These are phyloP conservation scores for Craterocephalus amniculus DNA, from an alignment of 2,797 vertebrate genomes.

Conservation along the genomic window DNA sequence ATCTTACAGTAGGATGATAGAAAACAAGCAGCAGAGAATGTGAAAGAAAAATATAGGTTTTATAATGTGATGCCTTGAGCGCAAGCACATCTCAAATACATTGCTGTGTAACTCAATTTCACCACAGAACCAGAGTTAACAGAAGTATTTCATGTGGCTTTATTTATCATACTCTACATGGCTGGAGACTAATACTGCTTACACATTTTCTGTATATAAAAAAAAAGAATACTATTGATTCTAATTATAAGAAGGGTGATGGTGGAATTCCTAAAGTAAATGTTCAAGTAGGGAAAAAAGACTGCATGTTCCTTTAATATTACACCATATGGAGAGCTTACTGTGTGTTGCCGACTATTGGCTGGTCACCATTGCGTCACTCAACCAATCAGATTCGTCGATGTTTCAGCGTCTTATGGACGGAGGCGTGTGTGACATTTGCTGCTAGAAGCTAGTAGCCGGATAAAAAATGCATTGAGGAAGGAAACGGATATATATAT, in stretches of 20 bases:
- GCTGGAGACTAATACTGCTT: neutral
- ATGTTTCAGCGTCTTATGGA: slow-evolving; percentile 67
- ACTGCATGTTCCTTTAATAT: slow-evolving; percentile 22
- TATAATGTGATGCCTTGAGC: neutral
- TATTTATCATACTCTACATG: neutral
- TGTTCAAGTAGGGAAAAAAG: neutral
- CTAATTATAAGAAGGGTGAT: neutral
- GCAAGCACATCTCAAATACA: neutral
- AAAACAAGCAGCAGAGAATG: neutral
- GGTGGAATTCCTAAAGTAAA: neutral
- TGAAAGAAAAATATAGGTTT: too few relatives aligned
- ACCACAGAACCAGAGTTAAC: neutral
- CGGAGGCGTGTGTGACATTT: slow-evolving; percentile 82
- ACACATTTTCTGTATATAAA: neutral
- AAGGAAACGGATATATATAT: slow-evolving; percentile 17
- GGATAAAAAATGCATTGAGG: slow-evolving; percentile 33
- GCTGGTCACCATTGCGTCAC: slow-evolving; percentile 2
- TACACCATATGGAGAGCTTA: neutral
- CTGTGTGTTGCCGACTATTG: slow-evolving; percentile 23
- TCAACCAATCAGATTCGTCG: slow-evolving; percentile 62
- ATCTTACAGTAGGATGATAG: too few relatives aligned
- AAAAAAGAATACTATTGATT: neutral
- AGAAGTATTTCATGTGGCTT: neutral
- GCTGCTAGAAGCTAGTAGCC: slow-evolving; percentile 67
- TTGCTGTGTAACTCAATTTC: neutral